These are phyloP conservation scores for Hormaphis cornu DNA, from an alignment of 1,140 invertebrate species.

Conservation along the genomic window DNA sequence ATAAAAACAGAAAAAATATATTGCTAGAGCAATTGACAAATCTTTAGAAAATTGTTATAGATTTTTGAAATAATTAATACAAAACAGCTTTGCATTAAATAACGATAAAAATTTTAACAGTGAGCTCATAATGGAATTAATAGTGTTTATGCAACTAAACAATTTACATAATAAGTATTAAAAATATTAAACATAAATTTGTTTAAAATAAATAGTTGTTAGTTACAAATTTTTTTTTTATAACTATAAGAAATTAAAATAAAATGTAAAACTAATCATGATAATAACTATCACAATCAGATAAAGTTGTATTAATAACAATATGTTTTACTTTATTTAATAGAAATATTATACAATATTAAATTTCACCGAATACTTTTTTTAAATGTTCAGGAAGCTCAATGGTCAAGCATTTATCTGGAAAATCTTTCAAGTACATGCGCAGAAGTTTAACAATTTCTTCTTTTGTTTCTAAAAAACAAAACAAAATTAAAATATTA, in stretches of 20 bases:
- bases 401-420: conserved; percentile 46
- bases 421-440: conserved; percentile 48
- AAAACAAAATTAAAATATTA: conserved; percentile 5
- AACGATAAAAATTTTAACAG: neutral
- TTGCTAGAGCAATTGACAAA: too few species aligned
- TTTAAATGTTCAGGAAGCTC: neutral
- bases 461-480: conserved; percentile 43
- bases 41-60: too few species aligned
- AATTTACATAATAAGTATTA: neutral
- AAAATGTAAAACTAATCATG: neutral
- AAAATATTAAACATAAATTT: too few species aligned
- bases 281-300: too few species aligned
- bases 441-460: conserved; percentile 47
- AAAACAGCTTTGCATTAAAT: too few species aligned
- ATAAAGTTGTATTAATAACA: neutral
- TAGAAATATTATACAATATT: too few species aligned
- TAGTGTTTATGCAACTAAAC: neutral
- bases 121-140: neutral
- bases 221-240: too few species aligned
- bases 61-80: too few species aligned
- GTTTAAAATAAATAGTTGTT: neutral
- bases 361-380: neutral
- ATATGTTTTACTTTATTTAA: neutral
- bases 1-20: too few species aligned
- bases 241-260: too few species aligned